Evolutionary conservation across 2,113 vertebrate genomes (phyloP), one percentile per base, ranked within the genome.

Genomic region (Piprites chloris): DNA sequence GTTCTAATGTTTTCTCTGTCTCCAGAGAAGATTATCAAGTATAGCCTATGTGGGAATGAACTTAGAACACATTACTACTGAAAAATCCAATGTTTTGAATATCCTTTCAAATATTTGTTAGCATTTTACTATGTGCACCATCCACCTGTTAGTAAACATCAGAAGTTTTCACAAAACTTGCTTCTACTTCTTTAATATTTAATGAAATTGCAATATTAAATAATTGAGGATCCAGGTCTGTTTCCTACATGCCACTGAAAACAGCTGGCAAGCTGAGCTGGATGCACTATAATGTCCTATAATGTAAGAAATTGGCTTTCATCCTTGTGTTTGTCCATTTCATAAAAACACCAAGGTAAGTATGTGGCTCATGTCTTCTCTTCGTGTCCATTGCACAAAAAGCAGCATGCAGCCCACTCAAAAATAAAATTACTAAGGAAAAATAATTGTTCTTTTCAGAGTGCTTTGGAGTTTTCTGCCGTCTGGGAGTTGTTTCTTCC

Each of bases 391-490:
- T 41, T 20, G 19, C 18, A 68, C 22, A 73, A 59, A 80, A 87
- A 41, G 3, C 18, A 72, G 5, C 2, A 10, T 0, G 0, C 16
- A 63, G 1, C 6, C 21, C 55, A 50, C 50, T 32, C 44, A 46
- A 3, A 72, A 65, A 37, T 50, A 55, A 65, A n/a, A 14, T 5
- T 42, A 22, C 6, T 19, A 2, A 53, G n/a, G 14, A 61, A 81
- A 81, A 87, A 67, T 13, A 14, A 20, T 21, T 52, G 1, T 55
- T 65, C 7, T 83, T 75, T 56, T 28, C 50, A 28, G 35, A 74
- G n/a, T 42, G 42, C 32, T 71, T 61, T 23, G 19, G 23, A 66
- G 5, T 33, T 52, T 74, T 78, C 33, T 82, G 33, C 14, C 20
- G 46, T 55, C 16, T 74, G 14, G 3, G 15, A 77, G 39, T 24